Conservation (phyloP, 2,888 invertebrate species). For the Trypoxylon attenuatum region DNA sequence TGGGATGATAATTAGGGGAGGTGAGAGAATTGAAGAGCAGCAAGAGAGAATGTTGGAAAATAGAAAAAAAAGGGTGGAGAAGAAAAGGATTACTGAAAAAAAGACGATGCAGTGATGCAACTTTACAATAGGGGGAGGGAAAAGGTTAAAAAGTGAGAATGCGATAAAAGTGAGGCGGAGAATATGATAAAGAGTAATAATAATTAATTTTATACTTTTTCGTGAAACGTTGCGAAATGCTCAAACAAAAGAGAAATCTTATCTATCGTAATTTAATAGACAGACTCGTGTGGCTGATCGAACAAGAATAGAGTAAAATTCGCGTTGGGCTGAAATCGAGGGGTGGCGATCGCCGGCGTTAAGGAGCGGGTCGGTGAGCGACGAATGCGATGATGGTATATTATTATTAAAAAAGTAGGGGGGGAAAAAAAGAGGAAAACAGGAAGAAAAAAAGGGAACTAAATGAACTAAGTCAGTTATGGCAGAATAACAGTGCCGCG, state of each 20-base stretch:
- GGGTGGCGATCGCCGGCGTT: slow-evolving; percentile 39
- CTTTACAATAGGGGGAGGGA: slow-evolving; percentile 10
- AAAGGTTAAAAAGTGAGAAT: slow-evolving; percentile 9
- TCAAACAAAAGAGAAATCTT: slow-evolving; percentile 66
- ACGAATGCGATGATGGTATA: neutral
- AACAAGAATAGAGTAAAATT: slow-evolving; percentile 29
- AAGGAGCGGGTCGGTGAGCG: slow-evolving; percentile 37
- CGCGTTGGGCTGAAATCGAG: slow-evolving; percentile 43
- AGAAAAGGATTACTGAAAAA: slow-evolving; percentile 9
- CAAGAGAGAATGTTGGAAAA: neutral
- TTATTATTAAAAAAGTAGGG: too few relatives aligned
- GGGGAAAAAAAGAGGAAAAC: too few relatives aligned
- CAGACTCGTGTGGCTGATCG: slow-evolving; percentile 42
- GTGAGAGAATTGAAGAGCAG: slow-evolving; percentile 10
- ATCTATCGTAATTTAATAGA: slow-evolving; percentile 63
- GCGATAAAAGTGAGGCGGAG: slow-evolving; percentile 32
- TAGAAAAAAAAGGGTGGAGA: slow-evolving; percentile 2
- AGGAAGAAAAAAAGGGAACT: too few relatives aligned
- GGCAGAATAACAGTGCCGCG: neutral
- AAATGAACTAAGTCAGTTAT: neutral
- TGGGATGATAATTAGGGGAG: slow-evolving; percentile 24
- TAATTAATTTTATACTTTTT: slow-evolving; percentile 73
- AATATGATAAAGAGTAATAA: slow-evolving; percentile 60
- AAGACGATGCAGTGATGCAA: too few relatives aligned
- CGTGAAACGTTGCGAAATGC: slow-evolving; percentile 72